A percentile compares a stretch with the other conserved stretches of the same genome.
These are phyloP conservation scores for Puntigrus tetrazona DNA, from an alignment of 2,113 vertebrate species.

Conservation along the genomic window DNA sequence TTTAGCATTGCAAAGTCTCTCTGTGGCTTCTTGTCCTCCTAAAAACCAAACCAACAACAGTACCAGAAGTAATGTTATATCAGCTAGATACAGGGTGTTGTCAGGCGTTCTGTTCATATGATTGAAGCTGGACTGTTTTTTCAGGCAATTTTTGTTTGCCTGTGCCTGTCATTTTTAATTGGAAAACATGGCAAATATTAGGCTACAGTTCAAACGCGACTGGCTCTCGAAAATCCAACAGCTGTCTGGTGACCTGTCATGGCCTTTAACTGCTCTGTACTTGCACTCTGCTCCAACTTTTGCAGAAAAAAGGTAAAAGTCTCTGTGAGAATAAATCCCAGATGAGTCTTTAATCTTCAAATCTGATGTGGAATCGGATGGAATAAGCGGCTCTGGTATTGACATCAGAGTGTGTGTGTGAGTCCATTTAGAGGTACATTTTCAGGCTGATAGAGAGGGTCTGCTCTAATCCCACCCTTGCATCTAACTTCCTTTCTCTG, in stretches of 20 bases:
- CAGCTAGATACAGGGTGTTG: background rate
- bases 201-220: background rate
- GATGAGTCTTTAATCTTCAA: conserved; percentile 53
- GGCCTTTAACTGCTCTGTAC: background rate
- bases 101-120: background rate
- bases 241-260: conserved; percentile 13
- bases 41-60: background rate
- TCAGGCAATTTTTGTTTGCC: background rate
- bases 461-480: conserved; percentile 30
- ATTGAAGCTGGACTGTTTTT: conserved; percentile 1
- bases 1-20: background rate
- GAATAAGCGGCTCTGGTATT: conserved; percentile 53
- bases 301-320: background rate
- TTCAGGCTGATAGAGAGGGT: background rate
- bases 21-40: background rate
- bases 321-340: conserved; percentile 50
- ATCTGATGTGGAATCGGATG: conserved; percentile 50
- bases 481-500: conserved; percentile 39
- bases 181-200: conserved; percentile 21
- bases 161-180: background rate
- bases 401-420: conserved; percentile 33
- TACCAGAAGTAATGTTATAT: background rate
- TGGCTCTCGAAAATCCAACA: conserved; percentile 26
- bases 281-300: conserved; percentile 29
- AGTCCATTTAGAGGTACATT: background rate